Conservation (phyloP, 2,113 vertebrate species). For the Madoqua kirkii region DNA sequence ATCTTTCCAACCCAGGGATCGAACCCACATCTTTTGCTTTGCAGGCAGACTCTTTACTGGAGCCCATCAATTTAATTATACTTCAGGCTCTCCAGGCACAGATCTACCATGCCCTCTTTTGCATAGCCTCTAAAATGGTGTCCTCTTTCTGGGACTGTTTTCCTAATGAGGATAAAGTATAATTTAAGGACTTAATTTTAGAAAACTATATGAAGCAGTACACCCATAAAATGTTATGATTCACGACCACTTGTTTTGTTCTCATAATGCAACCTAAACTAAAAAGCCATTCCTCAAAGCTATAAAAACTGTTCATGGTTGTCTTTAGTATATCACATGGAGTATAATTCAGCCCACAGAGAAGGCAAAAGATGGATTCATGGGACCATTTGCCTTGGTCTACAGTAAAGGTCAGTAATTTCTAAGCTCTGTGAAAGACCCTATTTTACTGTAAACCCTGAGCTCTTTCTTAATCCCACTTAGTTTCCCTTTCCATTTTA, state of each 20-base stretch:
- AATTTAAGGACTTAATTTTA: conserved; percentile 68
- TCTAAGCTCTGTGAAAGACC: conserved; percentile 18
- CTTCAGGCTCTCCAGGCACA: conserved; percentile 16
- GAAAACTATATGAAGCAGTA: conserved; percentile 68
- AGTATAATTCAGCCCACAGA: conserved; percentile 81
- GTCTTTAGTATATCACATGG: conserved; percentile 77
- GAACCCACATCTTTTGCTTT: neutral
- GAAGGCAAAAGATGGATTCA: conserved; percentile 71
- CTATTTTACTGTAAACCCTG: conserved; percentile 15
- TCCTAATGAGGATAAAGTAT: conserved; percentile 65
- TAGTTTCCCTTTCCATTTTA: conserved; percentile 15
- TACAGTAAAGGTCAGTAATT: conserved; percentile 60
- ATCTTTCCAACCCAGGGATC: neutral
- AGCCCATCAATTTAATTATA: neutral
- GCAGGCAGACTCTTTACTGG: neutral
- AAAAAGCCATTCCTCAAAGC: conserved; percentile 79
- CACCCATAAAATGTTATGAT: conserved; percentile 81
- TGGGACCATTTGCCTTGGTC: conserved; percentile 79
- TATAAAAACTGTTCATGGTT: conserved; percentile 76
- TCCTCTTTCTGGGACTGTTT: conserved; percentile 21
- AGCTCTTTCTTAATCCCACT: neutral
- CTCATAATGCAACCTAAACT: conserved; percentile 83
- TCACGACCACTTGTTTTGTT: conserved; percentile 86
- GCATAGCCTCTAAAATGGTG: neutral
- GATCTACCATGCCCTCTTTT: neutral